phyloP scores from a whole-genome alignment of 2,888 invertebrate species.

The Matsumyia berberina region DNA sequence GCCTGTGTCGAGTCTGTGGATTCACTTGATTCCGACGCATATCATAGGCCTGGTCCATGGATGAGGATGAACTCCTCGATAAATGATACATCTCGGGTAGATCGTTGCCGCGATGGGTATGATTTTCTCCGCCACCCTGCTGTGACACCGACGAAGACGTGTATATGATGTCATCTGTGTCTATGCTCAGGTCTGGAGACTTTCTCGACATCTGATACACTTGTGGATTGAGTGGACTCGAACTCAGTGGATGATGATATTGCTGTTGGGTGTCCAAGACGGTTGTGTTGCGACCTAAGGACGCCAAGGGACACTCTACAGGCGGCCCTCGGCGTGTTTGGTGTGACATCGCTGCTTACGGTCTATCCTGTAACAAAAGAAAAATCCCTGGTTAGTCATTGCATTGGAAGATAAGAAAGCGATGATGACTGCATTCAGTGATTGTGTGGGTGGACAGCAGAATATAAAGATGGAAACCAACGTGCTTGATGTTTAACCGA shows the following conservation, averaged over 20 bases:
- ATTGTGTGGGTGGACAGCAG: conserved; percentile 53
- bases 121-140: conserved; percentile 76
- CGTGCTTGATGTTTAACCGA: conserved; percentile 33
- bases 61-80: conserved; percentile 81
- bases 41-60: conserved; percentile 78
- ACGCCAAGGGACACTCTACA: conserved; percentile 87
- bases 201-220: conserved; percentile 84
- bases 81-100: conserved; percentile 79
- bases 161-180: conserved; percentile 81
- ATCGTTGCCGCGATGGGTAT: conserved; percentile 63
- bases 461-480: conserved; percentile 57
- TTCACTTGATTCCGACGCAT: conserved; percentile 71
- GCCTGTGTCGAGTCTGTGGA: conserved; percentile 63
- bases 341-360: conserved; percentile 82
- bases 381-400: conserved; percentile 56
- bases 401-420: conserved; percentile 46
- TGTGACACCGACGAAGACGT: conserved; percentile 81
- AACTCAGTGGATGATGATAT: conserved; percentile 84
- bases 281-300: conserved; percentile 85
- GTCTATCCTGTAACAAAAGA: conserved; percentile 59
- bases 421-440: conserved; percentile 29
- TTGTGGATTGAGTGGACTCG: conserved; percentile 84
- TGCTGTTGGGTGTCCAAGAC: conserved; percentile 82
- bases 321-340: conserved; percentile 84
- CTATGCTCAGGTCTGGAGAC: conserved; percentile 83